phyloP scores from a whole-genome alignment of 2,888 invertebrate genomes.

The Ennomos quercinarius region DNA sequence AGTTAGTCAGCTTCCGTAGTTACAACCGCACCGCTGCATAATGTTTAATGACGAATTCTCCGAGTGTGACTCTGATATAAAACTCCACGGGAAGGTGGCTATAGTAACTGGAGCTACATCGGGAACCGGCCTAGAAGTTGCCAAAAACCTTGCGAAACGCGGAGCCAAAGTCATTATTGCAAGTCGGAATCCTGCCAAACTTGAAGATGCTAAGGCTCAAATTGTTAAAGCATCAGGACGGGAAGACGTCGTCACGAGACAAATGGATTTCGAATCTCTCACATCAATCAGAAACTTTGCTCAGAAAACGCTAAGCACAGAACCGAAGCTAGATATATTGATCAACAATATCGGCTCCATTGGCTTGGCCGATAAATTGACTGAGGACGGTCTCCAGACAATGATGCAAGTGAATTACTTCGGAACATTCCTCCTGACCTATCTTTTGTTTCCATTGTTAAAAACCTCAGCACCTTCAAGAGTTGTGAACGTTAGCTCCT shows the following conservation, averaged over 20 bases:
- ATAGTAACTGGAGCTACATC: slow-evolving; percentile 70
- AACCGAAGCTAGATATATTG: slow-evolving; percentile 76
- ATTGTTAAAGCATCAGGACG: slow-evolving; percentile 56
- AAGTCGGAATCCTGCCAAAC: slow-evolving; percentile 70
- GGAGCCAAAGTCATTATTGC: slow-evolving; percentile 86
- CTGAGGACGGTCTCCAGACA: slow-evolving; percentile 86
- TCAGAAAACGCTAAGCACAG: slow-evolving; percentile 74
- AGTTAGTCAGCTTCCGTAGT: slow-evolving; percentile 30
- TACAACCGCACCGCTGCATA: slow-evolving; percentile 10
- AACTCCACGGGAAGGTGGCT: slow-evolving; percentile 68
- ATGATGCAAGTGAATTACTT: slow-evolving; percentile 86
- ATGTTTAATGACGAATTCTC: slow-evolving; percentile 59
- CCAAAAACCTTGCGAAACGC: slow-evolving; percentile 72
- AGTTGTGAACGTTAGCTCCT: slow-evolving; percentile 68
- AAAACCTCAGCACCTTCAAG: slow-evolving; percentile 66
- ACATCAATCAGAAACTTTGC: slow-evolving; percentile 85
- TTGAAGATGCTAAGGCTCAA: slow-evolving; percentile 49
- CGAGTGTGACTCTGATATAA: slow-evolving; percentile 56
- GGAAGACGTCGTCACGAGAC: slow-evolving; percentile 55
- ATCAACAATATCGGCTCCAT: slow-evolving; percentile 82
- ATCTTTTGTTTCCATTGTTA: slow-evolving; percentile 62
- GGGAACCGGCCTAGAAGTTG: slow-evolving; percentile 67
- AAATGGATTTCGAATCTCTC: slow-evolving; percentile 81
- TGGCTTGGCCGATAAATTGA: slow-evolving; percentile 70
- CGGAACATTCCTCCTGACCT: slow-evolving; percentile 66